Conservation (phyloP, 1,140 invertebrate genomes). For the Temnothorax curvispinosus region DNA sequence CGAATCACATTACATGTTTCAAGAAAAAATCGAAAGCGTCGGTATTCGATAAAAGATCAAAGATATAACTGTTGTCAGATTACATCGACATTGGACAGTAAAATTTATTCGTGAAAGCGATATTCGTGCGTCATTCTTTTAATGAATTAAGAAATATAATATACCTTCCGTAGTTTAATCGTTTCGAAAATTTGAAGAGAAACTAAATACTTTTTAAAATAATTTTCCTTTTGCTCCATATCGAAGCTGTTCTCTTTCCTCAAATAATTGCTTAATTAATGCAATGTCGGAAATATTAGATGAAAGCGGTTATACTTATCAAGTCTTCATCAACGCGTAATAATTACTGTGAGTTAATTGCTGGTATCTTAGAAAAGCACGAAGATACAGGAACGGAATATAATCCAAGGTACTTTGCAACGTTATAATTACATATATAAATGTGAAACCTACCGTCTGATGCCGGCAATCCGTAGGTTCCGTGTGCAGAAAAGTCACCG, state of each 20-base stretch:
- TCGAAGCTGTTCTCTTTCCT: neutral
- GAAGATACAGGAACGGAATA: neutral
- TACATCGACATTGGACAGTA: neutral
- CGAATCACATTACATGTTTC: neutral
- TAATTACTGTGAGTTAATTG: conserved; percentile 9
- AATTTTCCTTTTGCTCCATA: neutral
- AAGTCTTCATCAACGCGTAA: neutral
- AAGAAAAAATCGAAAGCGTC: conserved; percentile 4
- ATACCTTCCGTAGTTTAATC: neutral
- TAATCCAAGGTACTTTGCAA: neutral
- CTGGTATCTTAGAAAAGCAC: neutral
- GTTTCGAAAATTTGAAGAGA: neutral
- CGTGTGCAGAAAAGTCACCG: conserved; percentile 53
- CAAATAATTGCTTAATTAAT: neutral
- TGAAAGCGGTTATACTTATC: neutral
- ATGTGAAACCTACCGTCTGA: conserved; percentile 77
- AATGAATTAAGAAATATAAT: neutral
- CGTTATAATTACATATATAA: conserved; percentile 7
- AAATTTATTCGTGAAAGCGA: neutral
- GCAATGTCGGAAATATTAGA: neutral
- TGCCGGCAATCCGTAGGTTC: conserved; percentile 63
- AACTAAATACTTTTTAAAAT: neutral
- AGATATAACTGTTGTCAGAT: neutral
- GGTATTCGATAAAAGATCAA: neutral
- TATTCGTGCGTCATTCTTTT: neutral